Evolutionary conservation across 2,113 vertebrate species (phyloP).

Genomic region (Phrynosoma blainvillii): DNA sequence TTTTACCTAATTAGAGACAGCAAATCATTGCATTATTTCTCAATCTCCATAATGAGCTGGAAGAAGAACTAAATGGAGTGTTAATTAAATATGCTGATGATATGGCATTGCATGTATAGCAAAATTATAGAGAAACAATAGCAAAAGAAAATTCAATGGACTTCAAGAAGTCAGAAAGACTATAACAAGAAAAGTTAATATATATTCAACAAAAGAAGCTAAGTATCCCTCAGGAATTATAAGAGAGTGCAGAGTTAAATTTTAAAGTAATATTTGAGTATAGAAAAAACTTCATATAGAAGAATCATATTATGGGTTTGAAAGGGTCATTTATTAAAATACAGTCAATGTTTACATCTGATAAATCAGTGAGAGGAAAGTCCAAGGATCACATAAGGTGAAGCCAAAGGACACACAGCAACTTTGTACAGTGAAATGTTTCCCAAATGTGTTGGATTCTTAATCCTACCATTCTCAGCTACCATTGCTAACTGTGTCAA

Average conservation of each 20-base stretch:
- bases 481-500: too few relatives aligned
- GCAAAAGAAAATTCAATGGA: neutral
- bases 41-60: conserved; percentile 25
- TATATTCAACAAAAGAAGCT: conserved; percentile 1
- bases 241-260: neutral
- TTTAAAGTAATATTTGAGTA: neutral
- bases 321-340: neutral
- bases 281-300: neutral
- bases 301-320: neutral
- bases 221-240: conserved; percentile 14
- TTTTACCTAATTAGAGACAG: conserved; percentile 12
- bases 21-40: conserved; percentile 16
- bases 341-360: neutral
- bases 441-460: too few relatives aligned
- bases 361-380: neutral
- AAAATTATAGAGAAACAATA: neutral
- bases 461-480: too few relatives aligned
- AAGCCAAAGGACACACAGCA: neutral
- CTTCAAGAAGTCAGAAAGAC: neutral
- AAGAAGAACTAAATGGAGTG: conserved; percentile 36
- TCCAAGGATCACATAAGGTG: neutral
- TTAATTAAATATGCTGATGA: conserved; percentile 34
- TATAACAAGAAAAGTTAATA: neutral
- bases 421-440: too few relatives aligned
- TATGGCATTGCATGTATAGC: neutral